phyloP scores from a whole-genome alignment of 1,140 invertebrate genomes.

The Heliconius hewitsoni region DNA sequence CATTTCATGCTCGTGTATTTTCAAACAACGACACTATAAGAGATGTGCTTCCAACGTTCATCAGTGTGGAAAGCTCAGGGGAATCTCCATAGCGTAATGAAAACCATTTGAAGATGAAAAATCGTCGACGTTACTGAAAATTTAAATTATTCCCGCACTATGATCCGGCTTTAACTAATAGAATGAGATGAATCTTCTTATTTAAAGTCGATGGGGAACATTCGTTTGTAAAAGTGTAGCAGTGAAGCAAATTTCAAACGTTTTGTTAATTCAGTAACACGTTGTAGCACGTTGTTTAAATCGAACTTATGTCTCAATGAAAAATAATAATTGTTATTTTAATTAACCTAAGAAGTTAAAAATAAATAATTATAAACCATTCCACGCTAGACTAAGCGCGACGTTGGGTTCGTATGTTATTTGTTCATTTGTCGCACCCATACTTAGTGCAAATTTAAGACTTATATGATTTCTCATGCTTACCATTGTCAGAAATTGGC shows the following conservation, averaged over 20 bases:
- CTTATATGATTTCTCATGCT: too few relatives aligned
- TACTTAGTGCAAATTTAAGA: too few relatives aligned
- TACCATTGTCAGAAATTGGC: too few relatives aligned
- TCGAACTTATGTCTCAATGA: too few relatives aligned
- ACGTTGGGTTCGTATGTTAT: too few relatives aligned
- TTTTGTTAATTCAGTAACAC: not conserved
- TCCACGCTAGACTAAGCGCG: too few relatives aligned
- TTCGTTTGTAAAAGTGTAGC: not conserved
- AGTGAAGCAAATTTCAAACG: not conserved
- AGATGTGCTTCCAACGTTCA: slow-evolving; percentile 46
- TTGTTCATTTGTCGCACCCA: too few relatives aligned
- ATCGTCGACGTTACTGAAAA: slow-evolving; percentile 49
- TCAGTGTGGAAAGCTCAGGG: slow-evolving; percentile 49
- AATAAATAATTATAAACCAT: too few relatives aligned
- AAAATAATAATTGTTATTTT: too few relatives aligned
- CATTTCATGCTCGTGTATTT: slow-evolving; percentile 40
- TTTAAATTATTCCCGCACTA: slow-evolving; percentile 36
- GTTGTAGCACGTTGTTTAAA: too few relatives aligned
- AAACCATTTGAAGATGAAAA: slow-evolving; percentile 46
- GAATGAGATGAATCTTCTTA: not conserved
- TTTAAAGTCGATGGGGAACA: not conserved
- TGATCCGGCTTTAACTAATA: slow-evolving; percentile 24
- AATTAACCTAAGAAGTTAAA: too few relatives aligned
- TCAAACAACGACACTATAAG: slow-evolving; percentile 33
- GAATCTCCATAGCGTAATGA: slow-evolving; percentile 50